These are phyloP conservation scores for Petaurus breviceps DNA, from an alignment of 2,113 vertebrate species.

Conservation along the genomic window DNA sequence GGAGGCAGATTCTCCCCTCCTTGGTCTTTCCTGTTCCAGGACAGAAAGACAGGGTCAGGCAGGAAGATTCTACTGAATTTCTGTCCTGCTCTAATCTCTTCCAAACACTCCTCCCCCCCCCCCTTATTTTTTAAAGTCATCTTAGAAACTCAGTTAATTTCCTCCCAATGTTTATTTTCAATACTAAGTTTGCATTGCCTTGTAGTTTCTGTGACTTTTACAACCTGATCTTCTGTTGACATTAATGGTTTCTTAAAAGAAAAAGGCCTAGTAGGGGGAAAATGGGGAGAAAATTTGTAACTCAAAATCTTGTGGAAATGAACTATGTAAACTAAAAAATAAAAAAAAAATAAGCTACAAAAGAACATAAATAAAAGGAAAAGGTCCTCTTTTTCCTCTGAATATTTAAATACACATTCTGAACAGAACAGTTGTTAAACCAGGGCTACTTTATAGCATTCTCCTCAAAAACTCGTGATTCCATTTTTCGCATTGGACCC, in stretches of 20 bases:
- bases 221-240: neutral
- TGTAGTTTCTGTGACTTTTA: neutral
- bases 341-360: too few species aligned
- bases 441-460: too few species aligned
- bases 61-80: neutral
- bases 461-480: too few species aligned
- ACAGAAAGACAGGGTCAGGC: conserved; percentile 6
- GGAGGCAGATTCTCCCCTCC: neutral
- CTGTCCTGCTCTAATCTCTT: neutral
- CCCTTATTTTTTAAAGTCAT: neutral
- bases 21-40: conserved; percentile 6
- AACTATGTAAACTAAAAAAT: too few species aligned
- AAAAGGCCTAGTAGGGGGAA: too few species aligned
- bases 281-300: too few species aligned
- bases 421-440: neutral
- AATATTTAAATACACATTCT: neutral
- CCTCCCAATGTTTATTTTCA: neutral
- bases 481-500: neutral
- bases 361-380: neutral
- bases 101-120: neutral
- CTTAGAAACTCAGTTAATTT: neutral
- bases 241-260: neutral
- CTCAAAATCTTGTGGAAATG: too few species aligned
- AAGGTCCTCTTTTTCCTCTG: neutral
- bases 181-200: neutral